These are phyloP conservation scores for Bembecia ichneumoniformis DNA, from an alignment of 2,888 invertebrate species.

Conservation along the genomic window DNA sequence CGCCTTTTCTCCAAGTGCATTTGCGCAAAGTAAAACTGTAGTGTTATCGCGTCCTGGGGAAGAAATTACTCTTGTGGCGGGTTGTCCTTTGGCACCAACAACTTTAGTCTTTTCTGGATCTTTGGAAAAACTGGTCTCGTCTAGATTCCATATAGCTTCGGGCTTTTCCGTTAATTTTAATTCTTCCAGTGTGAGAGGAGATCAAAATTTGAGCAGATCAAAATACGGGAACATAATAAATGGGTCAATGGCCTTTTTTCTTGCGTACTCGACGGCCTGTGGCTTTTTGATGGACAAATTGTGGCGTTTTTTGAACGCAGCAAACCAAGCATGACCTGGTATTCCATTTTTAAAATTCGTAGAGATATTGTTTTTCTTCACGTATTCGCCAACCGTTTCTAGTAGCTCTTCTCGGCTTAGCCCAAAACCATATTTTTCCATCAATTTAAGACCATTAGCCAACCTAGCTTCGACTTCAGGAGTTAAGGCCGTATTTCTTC, in stretches of 20 bases:
- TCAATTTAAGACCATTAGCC: constrained; percentile 6
- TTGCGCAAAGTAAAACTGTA: not conserved
- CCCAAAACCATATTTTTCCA: too few species aligned
- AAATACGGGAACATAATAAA: constrained; percentile 15
- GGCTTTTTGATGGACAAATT: constrained; percentile 15
- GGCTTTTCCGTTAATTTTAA: constrained; percentile 8
- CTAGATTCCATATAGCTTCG: constrained; percentile 2
- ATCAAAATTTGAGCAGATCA: constrained; percentile 7
- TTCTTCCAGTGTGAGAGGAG: constrained; percentile 10
- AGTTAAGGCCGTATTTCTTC: constrained; percentile 10
- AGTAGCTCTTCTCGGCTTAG: too few species aligned
- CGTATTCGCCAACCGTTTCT: too few species aligned
- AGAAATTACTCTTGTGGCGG: not conserved
- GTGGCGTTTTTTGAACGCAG: too few species aligned
- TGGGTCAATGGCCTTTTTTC: constrained; percentile 14
- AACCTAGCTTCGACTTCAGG: constrained; percentile 11
- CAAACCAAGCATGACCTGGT: too few species aligned
- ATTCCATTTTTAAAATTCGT: too few species aligned
- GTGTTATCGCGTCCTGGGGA: not conserved
- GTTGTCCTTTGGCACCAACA: not conserved
- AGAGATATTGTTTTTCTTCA: too few species aligned
- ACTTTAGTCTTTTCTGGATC: not conserved
- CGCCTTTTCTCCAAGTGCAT: not conserved
- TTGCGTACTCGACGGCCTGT: constrained; percentile 13
- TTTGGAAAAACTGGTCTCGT: not conserved